A percentile compares a stretch with the other conserved stretches of the same genome.
These are phyloP conservation scores for Strongylocentrotus purpuratus DNA, from an alignment of 35 echinoderm and acorn worm genomes.

Conservation along the genomic window DNA sequence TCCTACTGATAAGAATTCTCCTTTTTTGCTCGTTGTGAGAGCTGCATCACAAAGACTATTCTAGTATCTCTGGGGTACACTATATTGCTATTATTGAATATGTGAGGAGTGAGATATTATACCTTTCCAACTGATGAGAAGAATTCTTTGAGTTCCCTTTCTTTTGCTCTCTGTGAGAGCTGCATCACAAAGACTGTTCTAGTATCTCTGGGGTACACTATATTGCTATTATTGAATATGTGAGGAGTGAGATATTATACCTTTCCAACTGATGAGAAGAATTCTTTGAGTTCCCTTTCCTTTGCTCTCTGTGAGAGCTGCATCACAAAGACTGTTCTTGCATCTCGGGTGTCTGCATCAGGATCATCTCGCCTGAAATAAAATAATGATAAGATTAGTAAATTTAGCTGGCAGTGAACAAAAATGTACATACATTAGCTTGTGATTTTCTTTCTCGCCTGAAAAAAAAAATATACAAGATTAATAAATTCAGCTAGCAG, in stretches of 20 bases:
- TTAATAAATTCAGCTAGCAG: no score
- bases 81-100: no score
- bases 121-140: conserved; percentile 95
- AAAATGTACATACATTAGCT: background rate
- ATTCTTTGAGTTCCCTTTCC: conserved; percentile 86
- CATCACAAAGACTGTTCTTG: conserved; percentile 96
- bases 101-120: conserved; percentile 18
- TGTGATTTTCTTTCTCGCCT: no score
- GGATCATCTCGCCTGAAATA: conserved; percentile 28
- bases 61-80: conserved; percentile 87
- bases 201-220: no score
- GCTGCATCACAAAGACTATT: conserved; percentile 95
- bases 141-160: conserved; percentile 89
- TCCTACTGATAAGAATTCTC: conserved; percentile 92
- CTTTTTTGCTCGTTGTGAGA: conserved; percentile 86
- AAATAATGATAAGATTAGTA: background rate
- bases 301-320: conserved; percentile 90
- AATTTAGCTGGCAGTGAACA: background rate
- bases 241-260: conserved; percentile 51
- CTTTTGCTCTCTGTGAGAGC: conserved; percentile 85
- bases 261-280: conserved; percentile 93
- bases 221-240: no score
- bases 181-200: conserved; percentile 98
- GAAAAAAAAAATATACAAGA: no score
- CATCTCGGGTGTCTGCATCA: conserved; percentile 78